Conservation (phyloP, 1,140 invertebrate species). For the Nephotettix cincticeps region DNA sequence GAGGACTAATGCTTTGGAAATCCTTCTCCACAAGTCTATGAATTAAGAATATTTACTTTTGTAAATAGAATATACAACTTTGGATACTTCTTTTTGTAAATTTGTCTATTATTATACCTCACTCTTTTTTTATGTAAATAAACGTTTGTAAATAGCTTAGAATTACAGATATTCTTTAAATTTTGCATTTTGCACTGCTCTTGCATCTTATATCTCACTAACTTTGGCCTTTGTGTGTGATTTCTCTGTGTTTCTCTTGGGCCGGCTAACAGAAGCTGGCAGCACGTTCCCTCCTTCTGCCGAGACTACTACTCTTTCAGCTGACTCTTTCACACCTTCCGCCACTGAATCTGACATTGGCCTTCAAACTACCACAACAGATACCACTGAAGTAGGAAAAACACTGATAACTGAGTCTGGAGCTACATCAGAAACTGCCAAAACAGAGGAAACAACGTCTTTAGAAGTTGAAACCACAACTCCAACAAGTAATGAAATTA, state of each 20-base stretch:
- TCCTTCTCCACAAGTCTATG: slow-evolving; percentile 38
- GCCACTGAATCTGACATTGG: slow-evolving; percentile 1
- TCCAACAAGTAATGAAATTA: too few relatives aligned
- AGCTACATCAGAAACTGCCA: too few relatives aligned
- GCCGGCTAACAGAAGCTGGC: slow-evolving; percentile 28
- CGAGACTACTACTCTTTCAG: slow-evolving; percentile 14
- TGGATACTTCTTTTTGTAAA: not conserved
- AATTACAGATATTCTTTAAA: not conserved
- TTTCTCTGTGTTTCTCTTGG: slow-evolving; percentile 38
- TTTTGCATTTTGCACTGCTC: slow-evolving; percentile 5
- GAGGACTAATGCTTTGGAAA: slow-evolving; percentile 32
- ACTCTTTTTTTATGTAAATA: slow-evolving; percentile 14
- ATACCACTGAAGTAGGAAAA: too few relatives aligned
- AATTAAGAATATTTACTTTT: not conserved
- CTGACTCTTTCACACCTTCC: not conserved
- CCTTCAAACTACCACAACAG: too few relatives aligned
- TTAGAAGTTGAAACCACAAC: too few relatives aligned
- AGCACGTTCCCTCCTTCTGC: not conserved
- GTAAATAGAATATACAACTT: slow-evolving; percentile 15
- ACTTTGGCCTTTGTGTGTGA: slow-evolving; percentile 30
- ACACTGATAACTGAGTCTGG: too few relatives aligned
- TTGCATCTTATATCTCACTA: slow-evolving; percentile 29
- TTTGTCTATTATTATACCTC: not conserved
- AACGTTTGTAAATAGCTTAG: not conserved
- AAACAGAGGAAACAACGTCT: too few relatives aligned